Percentiles rank a stretch among this genome's conserved stretches.
phyloP scores from a whole-genome alignment of 2,113 vertebrate genomes.

The Riparia riparia region DNA sequence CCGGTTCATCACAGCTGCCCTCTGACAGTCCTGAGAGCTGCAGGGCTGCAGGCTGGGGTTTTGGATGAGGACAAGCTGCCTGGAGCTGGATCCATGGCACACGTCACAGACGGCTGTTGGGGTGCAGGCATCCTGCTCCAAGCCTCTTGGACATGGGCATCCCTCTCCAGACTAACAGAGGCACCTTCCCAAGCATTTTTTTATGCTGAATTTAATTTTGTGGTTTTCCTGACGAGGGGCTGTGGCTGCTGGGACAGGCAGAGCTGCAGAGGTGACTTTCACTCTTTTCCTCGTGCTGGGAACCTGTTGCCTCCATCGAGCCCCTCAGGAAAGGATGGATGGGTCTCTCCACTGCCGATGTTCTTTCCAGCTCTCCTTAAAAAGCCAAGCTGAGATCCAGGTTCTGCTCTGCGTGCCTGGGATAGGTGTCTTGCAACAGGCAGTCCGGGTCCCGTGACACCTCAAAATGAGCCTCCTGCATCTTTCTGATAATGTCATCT shows the following conservation, averaged over 20 bases:
- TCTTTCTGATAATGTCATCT: not conserved
- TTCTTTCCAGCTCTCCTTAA: not conserved
- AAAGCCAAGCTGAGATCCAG: not conserved
- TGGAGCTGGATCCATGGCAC: not conserved
- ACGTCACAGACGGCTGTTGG: not conserved
- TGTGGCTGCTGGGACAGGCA: not conserved
- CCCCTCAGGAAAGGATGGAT: not conserved
- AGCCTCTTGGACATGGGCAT: not conserved
- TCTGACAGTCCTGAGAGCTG: not conserved
- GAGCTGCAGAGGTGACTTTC: not conserved
- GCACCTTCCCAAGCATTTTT: not conserved
- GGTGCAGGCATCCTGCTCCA: not conserved
- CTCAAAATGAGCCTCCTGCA: not conserved
- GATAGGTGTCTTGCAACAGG: not conserved
- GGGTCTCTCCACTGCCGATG: rapidly evolving
- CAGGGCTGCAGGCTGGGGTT: not conserved
- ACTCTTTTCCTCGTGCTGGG: not conserved
- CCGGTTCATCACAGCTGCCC: rapidly evolving
- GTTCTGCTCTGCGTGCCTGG: not conserved
- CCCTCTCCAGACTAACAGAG: not conserved
- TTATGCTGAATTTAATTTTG: not conserved
- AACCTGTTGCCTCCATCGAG: not conserved
- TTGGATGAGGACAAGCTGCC: not conserved
- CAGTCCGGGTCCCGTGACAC: rapidly evolving
- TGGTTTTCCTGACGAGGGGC: not conserved